Conservation (phyloP, 92 coral and sea anemone genomes). For the Anthopleura xanthogrammica region DNA sequence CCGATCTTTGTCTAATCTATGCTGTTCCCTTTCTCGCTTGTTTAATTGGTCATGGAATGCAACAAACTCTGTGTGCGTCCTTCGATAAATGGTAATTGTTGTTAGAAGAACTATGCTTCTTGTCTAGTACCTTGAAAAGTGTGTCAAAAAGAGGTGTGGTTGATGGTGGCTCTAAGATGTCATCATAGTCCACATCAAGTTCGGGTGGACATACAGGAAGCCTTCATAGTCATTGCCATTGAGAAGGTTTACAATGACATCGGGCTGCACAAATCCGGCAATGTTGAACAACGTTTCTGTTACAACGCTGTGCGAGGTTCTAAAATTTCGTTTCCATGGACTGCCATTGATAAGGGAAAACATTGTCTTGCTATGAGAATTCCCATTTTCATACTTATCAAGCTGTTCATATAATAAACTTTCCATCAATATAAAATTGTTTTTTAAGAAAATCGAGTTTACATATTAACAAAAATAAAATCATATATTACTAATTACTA, state of each 20-base stretch:
- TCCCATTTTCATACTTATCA: conserved; percentile 58
- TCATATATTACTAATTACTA: too few relatives aligned
- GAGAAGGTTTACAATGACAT: conserved; percentile 42
- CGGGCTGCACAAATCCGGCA: conserved; percentile 67
- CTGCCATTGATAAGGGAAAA: conserved; percentile 46
- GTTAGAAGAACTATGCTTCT: conserved; percentile 14
- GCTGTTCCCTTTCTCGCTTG: conserved; percentile 46
- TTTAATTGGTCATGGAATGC: conserved; percentile 49
- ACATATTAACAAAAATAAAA: too few relatives aligned
- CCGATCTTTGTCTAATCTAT: conserved; percentile 49
- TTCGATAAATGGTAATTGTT: conserved; percentile 25
- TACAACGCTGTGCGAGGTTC: conserved; percentile 48
- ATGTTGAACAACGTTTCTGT: conserved; percentile 47
- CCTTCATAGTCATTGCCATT: conserved; percentile 59
- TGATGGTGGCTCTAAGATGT: conserved; percentile 8
- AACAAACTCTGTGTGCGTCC: conserved; percentile 52
- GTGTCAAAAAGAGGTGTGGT: too few relatives aligned
- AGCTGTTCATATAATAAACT: conserved; percentile 58
- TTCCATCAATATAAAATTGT: too few relatives aligned
- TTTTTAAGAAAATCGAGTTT: too few relatives aligned
- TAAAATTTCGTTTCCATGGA: conserved; percentile 46
- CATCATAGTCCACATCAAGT: conserved; percentile 54
- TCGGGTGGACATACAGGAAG: conserved; percentile 58
- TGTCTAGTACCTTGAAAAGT: conserved; percentile 26
- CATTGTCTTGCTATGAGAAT: conserved; percentile 51